Conservation (phyloP, 2,113 vertebrate species). For the Echinops telfairi region DNA sequence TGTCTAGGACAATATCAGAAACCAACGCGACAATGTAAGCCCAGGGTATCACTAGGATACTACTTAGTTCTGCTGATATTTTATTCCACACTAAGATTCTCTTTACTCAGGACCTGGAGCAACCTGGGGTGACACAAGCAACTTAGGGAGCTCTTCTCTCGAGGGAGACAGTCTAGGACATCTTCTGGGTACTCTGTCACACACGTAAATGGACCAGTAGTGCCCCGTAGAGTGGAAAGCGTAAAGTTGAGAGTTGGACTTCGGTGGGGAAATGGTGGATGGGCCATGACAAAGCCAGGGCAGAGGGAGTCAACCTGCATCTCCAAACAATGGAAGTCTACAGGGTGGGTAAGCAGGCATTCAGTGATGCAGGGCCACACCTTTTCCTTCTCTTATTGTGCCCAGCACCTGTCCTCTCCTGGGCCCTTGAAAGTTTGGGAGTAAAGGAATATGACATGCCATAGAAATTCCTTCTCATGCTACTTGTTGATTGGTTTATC, state of each 20-base stretch:
- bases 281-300: not conserved
- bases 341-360: too few relatives aligned
- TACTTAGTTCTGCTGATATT: not conserved
- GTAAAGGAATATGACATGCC: not conserved
- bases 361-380: too few relatives aligned
- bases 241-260: not conserved
- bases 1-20: not conserved
- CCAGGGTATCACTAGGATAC: too few relatives aligned
- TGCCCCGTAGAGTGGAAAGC: not conserved
- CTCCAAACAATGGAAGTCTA: not conserved
- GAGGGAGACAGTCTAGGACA: not conserved
- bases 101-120: not conserved
- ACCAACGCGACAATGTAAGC: too few relatives aligned
- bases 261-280: not conserved
- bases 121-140: not conserved
- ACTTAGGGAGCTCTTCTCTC: not conserved
- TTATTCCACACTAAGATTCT: not conserved
- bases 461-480: not conserved
- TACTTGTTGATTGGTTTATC: not conserved
- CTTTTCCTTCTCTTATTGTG: not conserved
- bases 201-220: not conserved
- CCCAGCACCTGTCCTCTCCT: not conserved
- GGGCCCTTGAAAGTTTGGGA: not conserved
- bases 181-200: not conserved
- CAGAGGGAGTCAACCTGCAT: not conserved